Evolutionary conservation across 2,888 invertebrate species (phyloP), one percentile per base, ranked within the genome.

Genomic region (Nomada flava): DNA sequence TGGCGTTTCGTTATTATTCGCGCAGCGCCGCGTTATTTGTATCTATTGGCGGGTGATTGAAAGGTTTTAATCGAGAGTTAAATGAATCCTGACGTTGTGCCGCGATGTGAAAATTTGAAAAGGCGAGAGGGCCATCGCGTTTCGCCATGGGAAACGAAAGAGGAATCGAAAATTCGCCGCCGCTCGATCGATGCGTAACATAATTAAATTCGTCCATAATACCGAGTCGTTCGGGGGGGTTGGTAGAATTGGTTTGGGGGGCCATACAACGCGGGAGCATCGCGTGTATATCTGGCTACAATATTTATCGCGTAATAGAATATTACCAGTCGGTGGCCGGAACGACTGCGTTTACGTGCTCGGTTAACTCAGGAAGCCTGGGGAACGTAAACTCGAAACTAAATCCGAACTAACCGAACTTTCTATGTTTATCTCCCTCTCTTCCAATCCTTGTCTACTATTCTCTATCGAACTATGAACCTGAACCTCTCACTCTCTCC

Each of bases 221-320:
- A 55, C 23, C 53, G 50, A 36, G 52, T 23, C 18, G 42, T 47
- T 15, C 23, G n/a, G 1, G 29, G 9, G 10, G 52, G n/a, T 47
- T 11, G 13, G 47, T 47, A 15, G 50, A 23, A 36, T 18, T 47
- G 55, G 52, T n/a, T n/a, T n/a, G 60, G 63, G 10, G 68, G 60
- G 42, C 72, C 57, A 11, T 68, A 63, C 52, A 23, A 23, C 50
- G 64, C 76, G 70, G 69, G 23, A 2, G 11, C 29, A 18, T 59
- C 60, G 53, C 50, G 60, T 64, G 55, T 73, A 59, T 69, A 79
- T 90, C 87, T 76, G 79, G 82, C 79, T 91, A 89, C 90, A 91
- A 92, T 92, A 92, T 92, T 92, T 92, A 92, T 92, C 90, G 91
- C 89, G 84, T 90, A 91, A 92, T 91, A 90, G 90, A 92, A 92